These are phyloP conservation scores for Stichodactyla mertensii DNA, from an alignment of 64 coral and sea anemone species.

Conservation along the genomic window DNA sequence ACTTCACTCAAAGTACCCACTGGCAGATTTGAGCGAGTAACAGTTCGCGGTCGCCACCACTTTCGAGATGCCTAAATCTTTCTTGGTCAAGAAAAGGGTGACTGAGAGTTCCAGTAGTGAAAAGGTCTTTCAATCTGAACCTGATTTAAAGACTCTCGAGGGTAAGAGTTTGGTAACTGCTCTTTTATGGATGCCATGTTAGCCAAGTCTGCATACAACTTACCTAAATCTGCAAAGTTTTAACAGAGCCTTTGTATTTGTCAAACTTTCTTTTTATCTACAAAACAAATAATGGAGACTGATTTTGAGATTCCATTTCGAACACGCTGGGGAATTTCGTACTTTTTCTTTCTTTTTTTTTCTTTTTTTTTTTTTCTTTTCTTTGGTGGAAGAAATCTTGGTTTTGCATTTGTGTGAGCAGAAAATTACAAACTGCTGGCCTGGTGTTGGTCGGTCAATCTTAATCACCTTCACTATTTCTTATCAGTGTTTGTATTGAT, in stretches of 20 bases:
- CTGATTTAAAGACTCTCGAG: conserved; percentile 24
- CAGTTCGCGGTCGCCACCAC: conserved; percentile 7
- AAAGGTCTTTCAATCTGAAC: not conserved
- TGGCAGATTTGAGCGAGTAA: conserved; percentile 53
- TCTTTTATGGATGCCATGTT: conserved; percentile 6
- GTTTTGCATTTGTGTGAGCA: not conserved
- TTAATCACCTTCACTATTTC: not conserved
- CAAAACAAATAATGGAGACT: not conserved
- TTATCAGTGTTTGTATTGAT: not conserved
- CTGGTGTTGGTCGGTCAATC: not conserved
- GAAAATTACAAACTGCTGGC: not conserved
- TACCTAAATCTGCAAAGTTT: not conserved
- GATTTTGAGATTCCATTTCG: not conserved
- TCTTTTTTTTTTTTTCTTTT: not conserved
- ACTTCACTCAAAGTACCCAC: conserved; percentile 39
- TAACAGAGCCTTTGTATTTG: not conserved
- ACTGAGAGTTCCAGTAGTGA: conserved; percentile 16
- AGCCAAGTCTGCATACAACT: not conserved
- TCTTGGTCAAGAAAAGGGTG: conserved; percentile 68
- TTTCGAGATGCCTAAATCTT: conserved; percentile 72
- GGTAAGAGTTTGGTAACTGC: conserved; percentile 46
- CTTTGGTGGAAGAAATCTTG: not conserved
- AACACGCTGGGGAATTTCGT: not conserved
- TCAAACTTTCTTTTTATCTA: not conserved
- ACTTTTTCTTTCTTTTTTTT: too few relatives aligned